Base-by-base conservation (phyloP, 64 coral and sea anemone species). In the Catalaphyllia jardinei region DNA sequence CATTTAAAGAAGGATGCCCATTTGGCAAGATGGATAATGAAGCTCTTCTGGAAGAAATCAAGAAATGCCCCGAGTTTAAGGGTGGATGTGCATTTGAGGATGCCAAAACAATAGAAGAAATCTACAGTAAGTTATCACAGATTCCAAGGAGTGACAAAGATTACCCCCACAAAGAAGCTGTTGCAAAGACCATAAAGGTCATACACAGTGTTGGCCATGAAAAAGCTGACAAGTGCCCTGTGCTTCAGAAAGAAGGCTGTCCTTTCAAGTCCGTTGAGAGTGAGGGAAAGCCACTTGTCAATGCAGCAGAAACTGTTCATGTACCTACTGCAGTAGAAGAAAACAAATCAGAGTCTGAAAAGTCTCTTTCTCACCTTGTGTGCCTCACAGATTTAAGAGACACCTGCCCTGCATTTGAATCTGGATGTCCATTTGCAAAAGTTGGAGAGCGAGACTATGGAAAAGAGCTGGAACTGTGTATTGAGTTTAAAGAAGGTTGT, bases 341-440 rank as follows among this genome's bases (percentile, higher is more conserved):
- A 46, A 46, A 46, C 42, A 46, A 46, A 46, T 46, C 76, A 22
- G 24, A 55, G 29, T 78, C 62, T 24, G 71, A 76, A 17, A 86
- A 5, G 1, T 60, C 81, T 24, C 8, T 31, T 28, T 13, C 86
- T 33, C 75, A 90, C 52, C 62, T 15, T 78, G 93, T 94, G 71
- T 22, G 71, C 24, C 71, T 85, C 14, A 86, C 81, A 29, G 72
- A 89, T 86, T 61, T 94, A n/a, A 80, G 79, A 62, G 87, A 94
- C n/a, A 62, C 71, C 19, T 94, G 93, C 52, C 93, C 93, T 19
- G 93, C 88, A 7, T 94, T 94, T 90, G 80, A 86, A 79, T 84
- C 83, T 30, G 88, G 93, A 60, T 94, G 93, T 33, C 93, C 93
- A 79, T 94, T 94, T 90, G 79, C 80, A 15, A 75, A 90, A 73